Base-by-base conservation (phyloP, 2,113 vertebrate genomes). In the Actenoides hombroni region DNA sequence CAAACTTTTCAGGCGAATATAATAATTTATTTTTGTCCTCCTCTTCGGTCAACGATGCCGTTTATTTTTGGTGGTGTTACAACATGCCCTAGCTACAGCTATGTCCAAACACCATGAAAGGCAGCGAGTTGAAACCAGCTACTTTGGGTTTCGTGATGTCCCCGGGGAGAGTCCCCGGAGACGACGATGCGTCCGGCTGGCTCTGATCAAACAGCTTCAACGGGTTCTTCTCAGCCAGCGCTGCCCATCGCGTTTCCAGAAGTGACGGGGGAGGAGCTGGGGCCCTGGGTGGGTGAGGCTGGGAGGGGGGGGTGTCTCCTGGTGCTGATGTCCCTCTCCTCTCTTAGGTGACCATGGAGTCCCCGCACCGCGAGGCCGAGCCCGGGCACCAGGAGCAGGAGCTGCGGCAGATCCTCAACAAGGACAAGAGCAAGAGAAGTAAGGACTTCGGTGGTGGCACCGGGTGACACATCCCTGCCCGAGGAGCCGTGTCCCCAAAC, bases 391-490 rank as follows among this genome's bases (percentile, higher is more conserved):
- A 99, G 95, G 98, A 98, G 77, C 98, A 98, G 76, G 98, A 99
- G 95, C 97, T 99, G 39, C 97, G 98, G 37, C 98, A 98, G 86
- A 98, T 99, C 82, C 98, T 98, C 89, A 97, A 98, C 68, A 99
- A 99, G 96, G 98, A 98, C 94, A 99, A 99, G 97, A 98, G 98
- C 95, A 99, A 99, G 79, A 90, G 98, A 78, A 99, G 99, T 99
- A 98, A 98, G 99, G 20, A 57, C 53, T 25, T 56, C 26, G 11
- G 54, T 96, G 6, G 4, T 11, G 21, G 20, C 84, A 12, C 29
- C 1, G 1, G 37, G 51, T 1, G 2, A 35, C 6, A 0, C 19
- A 1, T 39, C 44, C 7, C 71, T 37, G 11, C 59, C 67, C 1
- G 0, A n/a, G 46, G 65, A 42, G 39, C 57, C 0, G 0, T 16